A percentile compares a stretch with the other conserved stretches of the same genome.
Evolutionary conservation across 2,888 invertebrate genomes (phyloP).

Genomic region (Epistrophella euchroma): DNA sequence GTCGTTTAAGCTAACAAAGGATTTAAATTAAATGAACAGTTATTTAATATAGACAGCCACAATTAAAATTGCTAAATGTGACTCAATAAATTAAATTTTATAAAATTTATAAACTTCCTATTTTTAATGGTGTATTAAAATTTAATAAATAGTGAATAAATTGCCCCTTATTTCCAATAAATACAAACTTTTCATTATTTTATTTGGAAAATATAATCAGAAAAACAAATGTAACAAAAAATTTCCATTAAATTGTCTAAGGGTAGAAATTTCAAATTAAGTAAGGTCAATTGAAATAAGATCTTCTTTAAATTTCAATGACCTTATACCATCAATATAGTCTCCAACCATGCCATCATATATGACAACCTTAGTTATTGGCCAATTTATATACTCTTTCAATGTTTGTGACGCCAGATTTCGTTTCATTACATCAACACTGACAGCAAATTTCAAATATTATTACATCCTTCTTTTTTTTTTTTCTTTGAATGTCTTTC

Average conservation of each 20-base stretch:
- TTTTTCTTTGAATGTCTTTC: not conserved
- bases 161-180: too few relatives aligned
- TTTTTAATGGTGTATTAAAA: too few relatives aligned
- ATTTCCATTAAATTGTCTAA: not conserved
- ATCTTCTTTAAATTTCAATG: not conserved
- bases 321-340: not conserved
- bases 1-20: too few relatives aligned
- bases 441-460: not conserved
- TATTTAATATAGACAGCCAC: too few relatives aligned
- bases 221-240: not conserved
- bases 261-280: not conserved
- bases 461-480: not conserved
- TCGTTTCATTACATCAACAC: not conserved
- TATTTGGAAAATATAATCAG: not conserved
- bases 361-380: not conserved
- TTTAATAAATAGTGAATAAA: too few relatives aligned
- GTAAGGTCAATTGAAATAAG: not conserved
- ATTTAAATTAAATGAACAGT: too few relatives aligned
- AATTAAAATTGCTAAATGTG: too few relatives aligned
- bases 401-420: conserved; percentile 1
- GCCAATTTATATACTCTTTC: not conserved
- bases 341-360: not conserved
- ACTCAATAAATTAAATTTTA: too few relatives aligned
- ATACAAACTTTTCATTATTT: too few relatives aligned
- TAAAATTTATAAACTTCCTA: too few relatives aligned